Conservation (phyloP, 1,140 invertebrate genomes). For the Medauroidea extradentata region DNA sequence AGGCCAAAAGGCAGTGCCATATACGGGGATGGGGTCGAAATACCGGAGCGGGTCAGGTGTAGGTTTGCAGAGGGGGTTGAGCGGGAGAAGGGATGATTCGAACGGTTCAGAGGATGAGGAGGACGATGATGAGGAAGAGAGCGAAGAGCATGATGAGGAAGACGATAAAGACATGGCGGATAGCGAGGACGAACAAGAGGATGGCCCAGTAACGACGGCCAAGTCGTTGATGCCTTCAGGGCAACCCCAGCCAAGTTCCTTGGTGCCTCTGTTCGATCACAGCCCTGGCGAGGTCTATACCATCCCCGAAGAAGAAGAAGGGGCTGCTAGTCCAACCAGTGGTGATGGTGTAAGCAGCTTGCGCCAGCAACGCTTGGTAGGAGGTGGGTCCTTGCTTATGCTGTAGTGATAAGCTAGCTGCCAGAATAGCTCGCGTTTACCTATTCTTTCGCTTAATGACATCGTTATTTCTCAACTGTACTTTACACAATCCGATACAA, state of each 20-base stretch:
- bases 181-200: neutral
- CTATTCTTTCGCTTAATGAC: neutral
- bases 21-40: too few relatives aligned
- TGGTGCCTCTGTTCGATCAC: conserved; percentile 38
- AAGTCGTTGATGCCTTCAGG: neutral
- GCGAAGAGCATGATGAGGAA: conserved; percentile 8
- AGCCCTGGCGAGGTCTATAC: conserved; percentile 51
- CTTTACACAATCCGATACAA: too few relatives aligned
- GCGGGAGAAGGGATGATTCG: conserved; percentile 4
- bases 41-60: too few relatives aligned
- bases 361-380: conserved; percentile 33
- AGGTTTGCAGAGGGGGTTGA: neutral
- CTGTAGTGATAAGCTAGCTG: neutral
- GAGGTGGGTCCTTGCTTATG: conserved; percentile 21
- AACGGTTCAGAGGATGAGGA: conserved; percentile 19
- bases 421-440: neutral
- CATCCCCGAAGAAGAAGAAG: conserved; percentile 52
- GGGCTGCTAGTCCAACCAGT: conserved; percentile 47
- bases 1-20: neutral
- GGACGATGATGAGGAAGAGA: conserved; percentile 8
- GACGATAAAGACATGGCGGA: neutral
- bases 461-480: too few relatives aligned
- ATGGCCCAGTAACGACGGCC: neutral
- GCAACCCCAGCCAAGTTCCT: conserved; percentile 14
- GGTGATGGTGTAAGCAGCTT: conserved; percentile 45